Evolutionary conservation across 2,797 vertebrate species (phyloP), one percentile per base, ranked within the genome.

Genomic region (Aldrovandia affinis): DNA sequence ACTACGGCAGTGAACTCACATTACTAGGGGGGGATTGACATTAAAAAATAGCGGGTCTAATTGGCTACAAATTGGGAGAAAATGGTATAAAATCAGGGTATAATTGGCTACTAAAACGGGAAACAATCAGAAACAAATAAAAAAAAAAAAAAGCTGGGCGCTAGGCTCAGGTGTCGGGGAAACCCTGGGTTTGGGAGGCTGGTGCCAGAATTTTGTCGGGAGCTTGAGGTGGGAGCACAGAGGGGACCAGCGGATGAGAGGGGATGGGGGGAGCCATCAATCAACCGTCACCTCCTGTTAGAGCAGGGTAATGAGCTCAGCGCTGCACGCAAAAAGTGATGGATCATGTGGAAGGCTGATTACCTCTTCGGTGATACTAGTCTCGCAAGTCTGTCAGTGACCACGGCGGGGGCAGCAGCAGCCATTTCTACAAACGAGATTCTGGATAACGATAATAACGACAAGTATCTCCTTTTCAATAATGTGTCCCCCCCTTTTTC

Each of bases 141-240:
- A n/a, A n/a, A n/a, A n/a, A n/a, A n/a, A n/a, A n/a, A n/a, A n/a
- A n/a, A n/a, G n/a, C n/a, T n/a, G n/a, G n/a, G n/a, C n/a, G n/a
- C n/a, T n/a, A n/a, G n/a, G n/a, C n/a, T 44, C 39, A 79, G 75
- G 57, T 84, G 78, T 70, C 79, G 78, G 52, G 44, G n/a, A 36
- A 78, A 83, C 87, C 81, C 57, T 85, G 85, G 36, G 83, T 84
- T 81, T 78, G 82, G 80, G 65, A 15, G 86, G 75, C 75, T 44
- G 47, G 82, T 89, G 89, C 88, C 88, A 86, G 88, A 85, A 82
- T 88, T 88, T 87, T 68, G 84, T 80, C 50, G 25, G 36, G 63
- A 33, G 47, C 59, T 81, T 57, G 78, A 86, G 63, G 78, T 85
- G 85, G 88, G 83, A 89, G 84, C 59, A 84, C 68, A 47, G 70